Percentiles rank a stretch among this genome's conserved stretches.
These are phyloP conservation scores for Herpailurus yagouaroundi DNA, from an alignment of 2,113 vertebrate genomes.

Conservation along the genomic window DNA sequence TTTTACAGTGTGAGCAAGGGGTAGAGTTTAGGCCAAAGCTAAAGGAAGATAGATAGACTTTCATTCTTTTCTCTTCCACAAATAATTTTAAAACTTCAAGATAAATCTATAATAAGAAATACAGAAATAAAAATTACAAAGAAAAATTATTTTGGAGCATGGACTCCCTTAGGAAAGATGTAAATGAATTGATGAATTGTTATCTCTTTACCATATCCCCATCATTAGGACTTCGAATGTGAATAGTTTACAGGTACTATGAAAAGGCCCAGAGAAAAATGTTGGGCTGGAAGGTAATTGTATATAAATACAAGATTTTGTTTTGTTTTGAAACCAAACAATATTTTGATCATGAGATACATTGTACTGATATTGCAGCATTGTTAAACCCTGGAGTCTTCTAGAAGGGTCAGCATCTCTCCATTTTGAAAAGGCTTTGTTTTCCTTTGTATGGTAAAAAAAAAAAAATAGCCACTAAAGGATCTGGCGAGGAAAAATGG, in stretches of 20 bases:
- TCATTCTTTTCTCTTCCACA: not conserved
- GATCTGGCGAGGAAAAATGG: not conserved
- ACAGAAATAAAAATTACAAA: constrained; percentile 4
- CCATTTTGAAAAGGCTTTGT: not conserved
- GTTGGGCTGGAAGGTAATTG: not conserved
- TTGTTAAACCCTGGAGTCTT: not conserved
- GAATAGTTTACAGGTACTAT: not conserved
- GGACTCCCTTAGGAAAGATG: not conserved
- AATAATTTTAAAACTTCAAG: constrained; percentile 30
- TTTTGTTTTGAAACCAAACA: constrained; percentile 12
- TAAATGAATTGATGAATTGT: not conserved
- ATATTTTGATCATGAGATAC: not conserved
- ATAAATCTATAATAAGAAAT: not conserved
- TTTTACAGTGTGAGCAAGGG: not conserved
- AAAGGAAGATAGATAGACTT: not conserved
- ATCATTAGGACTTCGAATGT: not conserved
- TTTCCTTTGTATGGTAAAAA: not conserved
- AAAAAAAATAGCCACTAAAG: not conserved
- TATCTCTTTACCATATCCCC: not conserved
- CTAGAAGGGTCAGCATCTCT: not conserved
- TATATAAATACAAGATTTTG: not conserved
- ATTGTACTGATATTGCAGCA: not conserved
- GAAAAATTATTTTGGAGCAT: not conserved
- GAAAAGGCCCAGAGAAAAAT: not conserved
- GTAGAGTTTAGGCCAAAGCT: not conserved